Conservation (phyloP, 1,140 invertebrate genomes). For the roundworm (Caenorhabditis elegans) region WBcel235 BX284603.4:7212001-7212500, state of each 20-base stretch:
- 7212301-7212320: too few species aligned
- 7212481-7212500: neutral
- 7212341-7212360: neutral
- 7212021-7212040: too few species aligned
- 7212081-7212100: too few species aligned
- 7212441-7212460: neutral
- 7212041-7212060: too few species aligned
- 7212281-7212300: neutral
- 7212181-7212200: neutral
- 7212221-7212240: conserved; percentile 7
- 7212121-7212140: too few species aligned
- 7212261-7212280: neutral
- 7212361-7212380: neutral
- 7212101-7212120: too few species aligned
- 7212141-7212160: too few species aligned
- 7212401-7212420: neutral
- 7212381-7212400: too few species aligned
- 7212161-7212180: too few species aligned
- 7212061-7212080: too few species aligned
- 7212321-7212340: too few species aligned
- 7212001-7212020: too few species aligned
- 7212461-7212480: neutral
- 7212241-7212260: neutral
- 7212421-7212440: neutral
- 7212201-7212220: conserved; percentile 26